A percentile compares a stretch with the other conserved stretches of the same genome.
These are phyloP conservation scores for Galbula dea DNA, from an alignment of 2,113 vertebrate species.

Conservation along the genomic window DNA sequence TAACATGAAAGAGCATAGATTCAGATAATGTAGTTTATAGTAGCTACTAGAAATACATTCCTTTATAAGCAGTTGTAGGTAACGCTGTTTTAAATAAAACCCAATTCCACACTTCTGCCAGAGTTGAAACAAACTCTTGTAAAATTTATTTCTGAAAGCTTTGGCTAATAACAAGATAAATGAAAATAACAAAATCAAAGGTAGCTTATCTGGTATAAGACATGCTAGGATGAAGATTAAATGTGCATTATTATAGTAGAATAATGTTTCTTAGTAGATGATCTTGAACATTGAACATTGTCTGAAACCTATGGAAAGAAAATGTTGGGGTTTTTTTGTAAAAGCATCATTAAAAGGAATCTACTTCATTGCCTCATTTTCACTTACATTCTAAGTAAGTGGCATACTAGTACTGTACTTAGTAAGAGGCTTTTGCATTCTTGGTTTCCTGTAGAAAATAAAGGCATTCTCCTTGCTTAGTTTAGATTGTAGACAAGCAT, in stretches of 20 bases:
- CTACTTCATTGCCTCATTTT: constrained; percentile 10
- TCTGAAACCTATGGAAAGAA: constrained; percentile 52
- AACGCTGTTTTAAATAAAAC: not conserved
- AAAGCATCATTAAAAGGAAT: constrained; percentile 29
- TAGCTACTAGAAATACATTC: not conserved
- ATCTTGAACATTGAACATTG: constrained; percentile 34
- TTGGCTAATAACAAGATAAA: not conserved
- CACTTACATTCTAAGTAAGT: constrained; percentile 60
- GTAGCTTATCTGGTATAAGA: constrained; percentile 18
- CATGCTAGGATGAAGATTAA: constrained; percentile 27
- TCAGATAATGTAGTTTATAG: not conserved
- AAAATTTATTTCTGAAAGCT: constrained; percentile 47
- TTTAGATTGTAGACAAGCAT: constrained; percentile 20
- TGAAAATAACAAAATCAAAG: not conserved
- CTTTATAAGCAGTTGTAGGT: not conserved
- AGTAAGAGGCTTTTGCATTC: constrained; percentile 31
- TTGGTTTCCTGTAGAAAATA: constrained; percentile 48
- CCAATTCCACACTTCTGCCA: not conserved
- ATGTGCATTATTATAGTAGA: constrained; percentile 31
- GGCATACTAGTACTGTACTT: constrained; percentile 10
- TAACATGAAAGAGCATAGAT: not conserved
- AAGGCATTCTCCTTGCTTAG: constrained; percentile 36
- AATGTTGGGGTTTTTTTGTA: constrained; percentile 5
- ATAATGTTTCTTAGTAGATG: constrained; percentile 34
- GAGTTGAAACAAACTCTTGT: not conserved